Base-by-base conservation (phyloP, 1,140 invertebrate genomes). In the Halictus rubicundus region DNA sequence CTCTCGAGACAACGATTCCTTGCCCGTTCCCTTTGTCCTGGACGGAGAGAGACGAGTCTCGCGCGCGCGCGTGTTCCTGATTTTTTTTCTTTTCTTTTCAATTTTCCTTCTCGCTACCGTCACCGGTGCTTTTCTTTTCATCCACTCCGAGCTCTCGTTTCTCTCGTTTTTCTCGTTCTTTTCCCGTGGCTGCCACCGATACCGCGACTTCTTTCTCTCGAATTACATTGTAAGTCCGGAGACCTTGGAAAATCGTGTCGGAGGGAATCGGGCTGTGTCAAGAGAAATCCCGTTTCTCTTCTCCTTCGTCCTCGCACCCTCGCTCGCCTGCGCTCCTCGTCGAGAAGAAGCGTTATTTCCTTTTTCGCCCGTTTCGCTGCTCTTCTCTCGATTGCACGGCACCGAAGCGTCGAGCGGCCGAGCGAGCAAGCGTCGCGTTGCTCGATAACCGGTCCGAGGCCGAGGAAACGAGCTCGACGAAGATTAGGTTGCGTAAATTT, bases 221-320 rank as follows among this genome's bases (percentile, higher is more conserved):
- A 72, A 78, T 78, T 72, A 78, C 76, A 72, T 65, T 32, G 76
- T 52, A 72, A 72, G 59, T 32, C 76, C 42, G 0, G 42, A 39
- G 76, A 78, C 69, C 76, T 78, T 65, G 68, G 75, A 27, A 71
- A 71, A 78, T 49, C 76, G 69, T 71, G 76, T 72, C 69, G 57
- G 2, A 64, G 69, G 68, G 63, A 78, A 78, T 78, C 68, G 60
- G 69, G 76, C 69, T 65, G 69, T 46, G 60, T 78, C 59, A 57
- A 78, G 68, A 72, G 69, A 71, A 78, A 71, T 54, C 42, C 32
- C 8, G 23, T 25, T 10, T 46, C 52, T 69, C 39, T n/a, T 27
- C 25, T 61, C 27, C 27, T 27, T 27, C 63, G 3, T 39, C 54
- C 57, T 9, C 73, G 8, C 49, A 14, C 14, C 14, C 49, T 16